Evolutionary conservation across 2,888 invertebrate species (phyloP), one percentile per base, ranked within the genome.

Genomic region (Ophioninae sp.): DNA sequence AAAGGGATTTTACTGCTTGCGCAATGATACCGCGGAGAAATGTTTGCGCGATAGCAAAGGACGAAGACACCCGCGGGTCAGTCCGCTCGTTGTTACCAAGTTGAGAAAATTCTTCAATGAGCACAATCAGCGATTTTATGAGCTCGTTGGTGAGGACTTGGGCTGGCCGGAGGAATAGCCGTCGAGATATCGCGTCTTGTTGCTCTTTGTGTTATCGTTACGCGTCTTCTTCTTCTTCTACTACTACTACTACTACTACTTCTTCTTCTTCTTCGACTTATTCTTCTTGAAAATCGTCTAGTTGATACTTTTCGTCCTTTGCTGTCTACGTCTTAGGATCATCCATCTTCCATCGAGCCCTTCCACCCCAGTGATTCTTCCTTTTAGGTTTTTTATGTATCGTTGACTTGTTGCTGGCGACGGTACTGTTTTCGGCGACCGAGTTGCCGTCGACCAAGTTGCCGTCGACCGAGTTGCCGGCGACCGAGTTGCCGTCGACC

Each of bases 1-100:
- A 20, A 98, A 99, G 93, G 98, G 99, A 83, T 98, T 99, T 94
- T 99, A 97, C 93, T 99, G 99, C 93, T 94, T 97, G 90, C 94
- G 97, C 90, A 96, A 97, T 93, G 96, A 97, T 93, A 96, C 96
- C 86, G 95, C 96, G 88, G 95, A 97, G 95, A 95, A 97, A 93
- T 96, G 99, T 95, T 94, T 99, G 93, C 92, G 96, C 92, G 95
- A 97, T 94, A 95, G 98, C 93, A 96, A 97, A 91, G 96, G 97
- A 78, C 94, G 97, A 59, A 95, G 95, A 93, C 98, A 98, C 93
- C 97, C 98, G 7, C 94, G 96, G 57, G 97, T 98, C 17, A 96
- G 97, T 93, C 96, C 96, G 0, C 94, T 95, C 68, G 96, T 97
- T 81, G 95, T 97, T 84, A 95, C 96, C 65, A 96, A 96, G 91